Conservation (phyloP, 2,888 invertebrate genomes). For the Polia nebulosa region DNA sequence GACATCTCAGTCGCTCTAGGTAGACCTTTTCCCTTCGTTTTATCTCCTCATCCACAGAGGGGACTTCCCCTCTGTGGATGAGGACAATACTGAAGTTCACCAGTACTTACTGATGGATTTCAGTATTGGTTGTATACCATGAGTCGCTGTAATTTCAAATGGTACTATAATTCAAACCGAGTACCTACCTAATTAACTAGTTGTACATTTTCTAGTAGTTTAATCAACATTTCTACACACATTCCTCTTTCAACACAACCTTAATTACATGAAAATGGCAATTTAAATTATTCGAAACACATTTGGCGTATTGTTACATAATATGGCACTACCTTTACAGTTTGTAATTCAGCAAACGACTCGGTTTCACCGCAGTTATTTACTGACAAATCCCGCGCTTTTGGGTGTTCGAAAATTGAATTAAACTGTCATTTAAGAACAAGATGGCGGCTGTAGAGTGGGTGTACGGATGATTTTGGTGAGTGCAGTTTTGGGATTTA, state of each 20-base stretch:
- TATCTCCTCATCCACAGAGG: too few relatives aligned
- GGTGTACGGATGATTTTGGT: not conserved
- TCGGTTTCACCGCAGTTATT: slow-evolving; percentile 36
- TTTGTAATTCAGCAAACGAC: slow-evolving; percentile 32
- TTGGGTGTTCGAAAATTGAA: slow-evolving; percentile 38
- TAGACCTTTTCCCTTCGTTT: too few relatives aligned
- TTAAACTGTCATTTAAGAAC: slow-evolving; percentile 34
- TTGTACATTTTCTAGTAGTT: not conserved
- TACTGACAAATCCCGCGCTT: slow-evolving; percentile 30
- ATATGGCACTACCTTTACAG: slow-evolving; percentile 1
- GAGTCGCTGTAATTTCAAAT: too few relatives aligned
- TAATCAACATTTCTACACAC: slow-evolving; percentile 4
- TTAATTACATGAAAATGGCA: slow-evolving; percentile 6
- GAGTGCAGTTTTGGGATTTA: not conserved
- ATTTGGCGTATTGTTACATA: slow-evolving; percentile 15
- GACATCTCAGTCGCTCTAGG: too few relatives aligned
- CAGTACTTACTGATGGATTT: too few relatives aligned
- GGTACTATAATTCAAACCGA: too few relatives aligned
- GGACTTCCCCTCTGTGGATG: too few relatives aligned
- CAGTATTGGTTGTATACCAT: too few relatives aligned
- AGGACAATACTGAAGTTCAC: too few relatives aligned
- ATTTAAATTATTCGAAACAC: slow-evolving; percentile 29
- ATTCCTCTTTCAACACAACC: not conserved
- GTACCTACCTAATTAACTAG: not conserved
- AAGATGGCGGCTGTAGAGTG: slow-evolving; percentile 35